phyloP scores from a whole-genome alignment of 2,888 invertebrate genomes.

The Noctua janthe region DNA sequence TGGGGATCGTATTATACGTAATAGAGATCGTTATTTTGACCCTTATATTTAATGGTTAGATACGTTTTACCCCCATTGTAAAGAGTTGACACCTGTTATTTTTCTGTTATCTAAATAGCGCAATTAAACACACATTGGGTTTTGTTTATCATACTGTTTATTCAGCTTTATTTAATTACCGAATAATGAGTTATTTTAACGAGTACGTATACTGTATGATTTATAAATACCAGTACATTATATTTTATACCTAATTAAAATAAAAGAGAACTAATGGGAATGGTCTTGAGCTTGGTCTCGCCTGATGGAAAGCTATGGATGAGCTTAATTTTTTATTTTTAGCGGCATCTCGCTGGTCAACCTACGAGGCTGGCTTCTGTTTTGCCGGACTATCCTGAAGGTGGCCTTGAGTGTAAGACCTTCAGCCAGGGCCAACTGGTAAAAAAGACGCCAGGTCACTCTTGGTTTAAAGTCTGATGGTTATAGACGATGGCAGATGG shows the following conservation, averaged over 20 bases:
- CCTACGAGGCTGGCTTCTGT: no score
- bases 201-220: not conserved
- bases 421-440: no score
- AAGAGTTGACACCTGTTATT: conserved; percentile 50
- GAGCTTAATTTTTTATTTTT: no score
- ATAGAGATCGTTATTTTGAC: conserved; percentile 45
- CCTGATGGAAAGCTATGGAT: not conserved
- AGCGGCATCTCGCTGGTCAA: no score
- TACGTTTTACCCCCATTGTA: conserved; percentile 32
- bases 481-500: not conserved
- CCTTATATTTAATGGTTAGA: conserved; percentile 45
- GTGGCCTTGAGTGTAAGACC: no score
- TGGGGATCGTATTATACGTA: conserved; percentile 53
- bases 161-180: conserved; percentile 20
- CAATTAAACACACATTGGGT: conserved; percentile 16
- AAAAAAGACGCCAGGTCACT: no score
- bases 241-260: not conserved
- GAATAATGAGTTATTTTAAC: not conserved
- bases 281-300: not conserved
- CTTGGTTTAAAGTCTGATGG: no score
- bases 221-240: not conserved
- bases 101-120: conserved; percentile 44
- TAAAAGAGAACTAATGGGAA: not conserved
- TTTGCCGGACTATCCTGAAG: no score
- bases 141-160: conserved; percentile 18